phyloP scores from a whole-genome alignment of 2,888 invertebrate genomes.

The Megalurothrips usitatus region DNA sequence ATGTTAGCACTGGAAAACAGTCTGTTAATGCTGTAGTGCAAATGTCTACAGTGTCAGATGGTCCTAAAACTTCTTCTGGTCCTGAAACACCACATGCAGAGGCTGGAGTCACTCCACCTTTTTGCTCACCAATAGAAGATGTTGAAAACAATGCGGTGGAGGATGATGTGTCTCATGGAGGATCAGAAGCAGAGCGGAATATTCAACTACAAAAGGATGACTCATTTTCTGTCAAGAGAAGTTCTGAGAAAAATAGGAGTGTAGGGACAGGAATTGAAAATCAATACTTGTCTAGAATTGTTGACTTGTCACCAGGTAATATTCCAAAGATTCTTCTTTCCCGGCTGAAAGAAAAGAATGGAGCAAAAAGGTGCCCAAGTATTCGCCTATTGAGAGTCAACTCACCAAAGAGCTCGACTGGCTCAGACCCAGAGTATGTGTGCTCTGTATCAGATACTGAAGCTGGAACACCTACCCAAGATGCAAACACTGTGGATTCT shows the following conservation, averaged over 20 bases:
- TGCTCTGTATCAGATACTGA: background rate
- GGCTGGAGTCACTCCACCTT: too few species aligned
- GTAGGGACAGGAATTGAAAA: background rate
- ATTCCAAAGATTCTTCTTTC: constrained; percentile 11
- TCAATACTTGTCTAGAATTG: background rate
- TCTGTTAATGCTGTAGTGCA: too few species aligned
- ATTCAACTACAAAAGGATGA: background rate
- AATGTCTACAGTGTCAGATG: too few species aligned
- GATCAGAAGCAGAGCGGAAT: too few species aligned
- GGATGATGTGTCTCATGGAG: too few species aligned
- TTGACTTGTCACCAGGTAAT: background rate
- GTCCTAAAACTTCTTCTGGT: too few species aligned
- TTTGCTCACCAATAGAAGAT: too few species aligned
- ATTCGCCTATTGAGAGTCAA: background rate
- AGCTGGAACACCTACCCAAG: background rate
- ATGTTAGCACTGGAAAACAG: too few species aligned
- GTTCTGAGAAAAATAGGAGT: background rate
- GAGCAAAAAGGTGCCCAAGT: background rate
- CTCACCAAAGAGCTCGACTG: background rate
- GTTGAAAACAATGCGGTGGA: too few species aligned
- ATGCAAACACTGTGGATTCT: background rate
- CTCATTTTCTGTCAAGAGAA: background rate
- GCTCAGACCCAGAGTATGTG: background rate
- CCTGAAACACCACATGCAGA: too few species aligned
- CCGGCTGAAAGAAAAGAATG: background rate